Evolutionary conservation across 2,797 vertebrate genomes (phyloP).

Genomic region (Hyperoplus lanceolatus): DNA sequence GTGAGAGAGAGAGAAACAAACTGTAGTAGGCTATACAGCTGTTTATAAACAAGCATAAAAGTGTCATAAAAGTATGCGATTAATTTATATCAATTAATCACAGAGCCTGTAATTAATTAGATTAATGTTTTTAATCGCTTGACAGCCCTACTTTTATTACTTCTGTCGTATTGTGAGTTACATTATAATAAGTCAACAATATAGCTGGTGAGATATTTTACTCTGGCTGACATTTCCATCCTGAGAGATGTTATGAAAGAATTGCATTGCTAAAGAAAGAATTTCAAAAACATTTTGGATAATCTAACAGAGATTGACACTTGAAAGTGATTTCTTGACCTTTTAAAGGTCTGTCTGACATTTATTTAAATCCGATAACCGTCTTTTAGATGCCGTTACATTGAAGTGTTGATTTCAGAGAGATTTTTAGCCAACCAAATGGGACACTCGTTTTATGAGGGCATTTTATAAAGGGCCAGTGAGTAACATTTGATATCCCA

Average conservation of each 20-base stretch:
- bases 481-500: conserved; percentile 1
- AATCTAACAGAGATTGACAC: background rate
- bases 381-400: background rate
- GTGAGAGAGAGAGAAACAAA: too few relatives aligned
- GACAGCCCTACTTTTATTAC: too few relatives aligned
- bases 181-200: too few relatives aligned
- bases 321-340: background rate
- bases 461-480: conserved; percentile 13
- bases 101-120: too few relatives aligned
- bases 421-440: background rate
- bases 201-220: background rate
- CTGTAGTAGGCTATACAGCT: too few relatives aligned
- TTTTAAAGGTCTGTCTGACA: too few relatives aligned
- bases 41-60: too few relatives aligned
- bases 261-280: background rate
- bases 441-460: background rate
- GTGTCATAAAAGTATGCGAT: too few relatives aligned
- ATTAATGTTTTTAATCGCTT: too few relatives aligned
- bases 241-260: background rate
- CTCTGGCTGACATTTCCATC: background rate
- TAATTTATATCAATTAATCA: too few relatives aligned
- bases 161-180: too few relatives aligned
- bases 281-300: background rate
- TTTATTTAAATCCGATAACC: too few relatives aligned
- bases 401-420: conserved; percentile 4